Conservation (phyloP, 2,797 vertebrate species). For the Ciconia nigra region DNA sequence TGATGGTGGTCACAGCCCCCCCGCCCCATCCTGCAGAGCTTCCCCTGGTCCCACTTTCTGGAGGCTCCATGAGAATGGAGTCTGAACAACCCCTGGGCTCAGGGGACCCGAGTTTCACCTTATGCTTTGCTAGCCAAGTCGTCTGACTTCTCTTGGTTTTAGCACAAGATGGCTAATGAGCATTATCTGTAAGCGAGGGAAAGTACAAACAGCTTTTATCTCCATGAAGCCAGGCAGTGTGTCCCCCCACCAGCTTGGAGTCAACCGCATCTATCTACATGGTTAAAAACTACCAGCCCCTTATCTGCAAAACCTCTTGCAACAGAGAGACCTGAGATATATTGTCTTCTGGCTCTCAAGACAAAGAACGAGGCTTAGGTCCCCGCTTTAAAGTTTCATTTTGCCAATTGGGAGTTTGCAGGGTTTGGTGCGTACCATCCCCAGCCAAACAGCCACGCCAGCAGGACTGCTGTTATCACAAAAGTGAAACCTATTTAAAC, state of each 20-base stretch:
- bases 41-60: not conserved
- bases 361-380: not conserved
- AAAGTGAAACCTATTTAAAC: not conserved
- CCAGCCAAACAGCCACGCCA: not conserved
- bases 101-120: not conserved
- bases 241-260: not conserved
- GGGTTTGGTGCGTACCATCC: not conserved
- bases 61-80: not conserved
- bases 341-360: not conserved
- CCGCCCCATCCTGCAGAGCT: not conserved
- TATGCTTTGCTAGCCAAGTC: not conserved
- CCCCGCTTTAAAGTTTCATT: not conserved
- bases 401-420: not conserved
- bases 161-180: not conserved
- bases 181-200: not conserved
- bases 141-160: not conserved
- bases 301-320: slow-evolving; percentile 29
- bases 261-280: not conserved
- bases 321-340: not conserved
- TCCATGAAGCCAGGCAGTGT: not conserved
- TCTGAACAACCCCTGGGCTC: not conserved
- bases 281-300: not conserved
- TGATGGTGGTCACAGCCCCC: not conserved
- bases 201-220: slow-evolving; percentile 58
- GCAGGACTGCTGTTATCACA: not conserved